Base-by-base conservation (phyloP, 2,888 invertebrate species). In the Agonopterix alstromeriana region DNA sequence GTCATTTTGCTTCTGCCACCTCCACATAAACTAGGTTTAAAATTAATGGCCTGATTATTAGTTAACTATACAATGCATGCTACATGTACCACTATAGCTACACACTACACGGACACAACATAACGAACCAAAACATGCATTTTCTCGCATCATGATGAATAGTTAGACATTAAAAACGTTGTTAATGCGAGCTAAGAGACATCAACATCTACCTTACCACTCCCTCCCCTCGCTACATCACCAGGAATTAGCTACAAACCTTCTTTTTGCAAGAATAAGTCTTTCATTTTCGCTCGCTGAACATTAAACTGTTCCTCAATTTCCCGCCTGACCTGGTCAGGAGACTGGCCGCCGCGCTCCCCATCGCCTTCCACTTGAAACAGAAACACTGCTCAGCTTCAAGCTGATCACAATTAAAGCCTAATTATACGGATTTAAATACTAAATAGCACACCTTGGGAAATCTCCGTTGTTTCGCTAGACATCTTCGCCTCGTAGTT, bases 211-310 rank as follows among this genome's bases (percentile, higher is more conserved):
- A 27, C 27, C 38, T 0, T 38, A 38, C 38, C 38, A 38, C 38
- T 38, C 38, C 38, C 38, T 27, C 27, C 7, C 27, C 53, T 53
- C 36, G 51, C 65, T 61, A 61, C 56, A 58, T 62, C 54, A 46
- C 51, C 53, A 51, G 56, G 53, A 27, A 27, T 27, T 3, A 49
- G 53, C 55, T 70, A 78, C 81, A 71, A 89, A 95, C 96, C 94
- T 94, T 98, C 98, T 90, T 97, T 98, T 79, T 97, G 96, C 66
- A 97, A 90, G 86, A 94, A 98, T 51, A 98, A 85, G 67, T 97
- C 97, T 90, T 96, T 97, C 91, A 98, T 93, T 90, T 95, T 95
- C 40, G 97, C 98, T 63, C 98, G 91, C 78, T 98, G 97, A 53
- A 92, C 86, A 73, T 97, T 95, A 88, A 97, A 98, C 76, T 97